Percentiles rank a stretch among this genome's conserved stretches.
Evolutionary conservation across 2,113 vertebrate species (phyloP).

Genomic region (Camelus bactrianus): DNA sequence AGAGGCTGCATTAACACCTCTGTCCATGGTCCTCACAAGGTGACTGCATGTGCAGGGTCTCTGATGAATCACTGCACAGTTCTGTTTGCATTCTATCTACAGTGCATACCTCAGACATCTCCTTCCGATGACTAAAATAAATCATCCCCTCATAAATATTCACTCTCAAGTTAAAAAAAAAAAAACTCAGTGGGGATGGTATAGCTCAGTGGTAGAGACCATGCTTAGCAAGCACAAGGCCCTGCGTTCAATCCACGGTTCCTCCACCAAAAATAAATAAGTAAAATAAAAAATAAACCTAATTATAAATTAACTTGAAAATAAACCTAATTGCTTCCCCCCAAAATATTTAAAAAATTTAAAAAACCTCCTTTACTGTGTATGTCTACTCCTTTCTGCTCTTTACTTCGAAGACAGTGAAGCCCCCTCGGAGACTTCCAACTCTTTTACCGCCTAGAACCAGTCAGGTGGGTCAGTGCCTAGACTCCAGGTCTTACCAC

Average conservation of each 20-base stretch:
- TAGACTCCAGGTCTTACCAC: background rate
- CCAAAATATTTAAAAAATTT: too few species aligned
- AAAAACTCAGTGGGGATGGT: background rate
- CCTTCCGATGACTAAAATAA: background rate
- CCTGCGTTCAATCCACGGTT: too few species aligned
- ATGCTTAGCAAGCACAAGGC: too few species aligned
- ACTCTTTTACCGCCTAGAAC: background rate
- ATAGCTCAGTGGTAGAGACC: too few species aligned
- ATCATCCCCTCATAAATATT: background rate
- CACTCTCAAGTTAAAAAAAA: background rate
- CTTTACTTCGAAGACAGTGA: constrained; percentile 20
- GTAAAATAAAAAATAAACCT: too few species aligned
- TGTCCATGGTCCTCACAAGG: background rate
- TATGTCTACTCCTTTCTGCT: constrained; percentile 9
- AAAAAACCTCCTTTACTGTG: background rate
- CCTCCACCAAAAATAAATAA: too few species aligned
- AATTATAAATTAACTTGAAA: too few species aligned
- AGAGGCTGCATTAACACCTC: background rate
- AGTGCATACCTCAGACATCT: background rate
- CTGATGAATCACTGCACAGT: background rate
- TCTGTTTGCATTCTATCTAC: background rate
- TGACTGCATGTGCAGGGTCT: background rate
- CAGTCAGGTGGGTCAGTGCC: background rate
- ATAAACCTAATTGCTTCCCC: too few species aligned
- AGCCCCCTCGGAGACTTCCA: constrained; percentile 14